A percentile compares a stretch with the other conserved stretches of the same genome.
Conservation (phyloP, 2,888 invertebrate genomes). For the Gnatocerus cornutus region DNA sequence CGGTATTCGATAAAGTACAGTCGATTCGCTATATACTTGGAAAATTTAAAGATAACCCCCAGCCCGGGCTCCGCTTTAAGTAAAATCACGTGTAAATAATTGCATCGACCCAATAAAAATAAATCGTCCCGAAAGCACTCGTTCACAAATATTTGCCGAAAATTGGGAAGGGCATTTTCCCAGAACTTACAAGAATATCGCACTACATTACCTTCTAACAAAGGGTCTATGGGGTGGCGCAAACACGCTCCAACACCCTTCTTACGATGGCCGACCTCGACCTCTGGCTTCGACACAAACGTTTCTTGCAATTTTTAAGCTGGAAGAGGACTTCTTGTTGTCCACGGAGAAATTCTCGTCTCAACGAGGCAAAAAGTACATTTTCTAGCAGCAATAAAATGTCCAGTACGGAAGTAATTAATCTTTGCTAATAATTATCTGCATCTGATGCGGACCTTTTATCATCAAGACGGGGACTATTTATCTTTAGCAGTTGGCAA, state of each 20-base stretch:
- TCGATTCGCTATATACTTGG: conserved; percentile 42
- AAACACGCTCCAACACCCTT: conserved; percentile 61
- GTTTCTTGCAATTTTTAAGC: too few relatives aligned
- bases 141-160: conserved; percentile 35
- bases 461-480: too few relatives aligned
- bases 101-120: conserved; percentile 29
- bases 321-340: too few relatives aligned
- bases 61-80: conserved; percentile 7
- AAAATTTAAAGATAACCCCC: conserved; percentile 44
- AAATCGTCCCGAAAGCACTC: conserved; percentile 29
- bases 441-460: too few relatives aligned
- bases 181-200: conserved; percentile 62
- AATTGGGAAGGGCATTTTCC: conserved; percentile 52
- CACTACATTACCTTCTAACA: conserved; percentile 65
- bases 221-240: conserved; percentile 61
- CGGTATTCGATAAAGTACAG: conserved; percentile 48
- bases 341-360: too few relatives aligned
- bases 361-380: too few relatives aligned
- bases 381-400: too few relatives aligned
- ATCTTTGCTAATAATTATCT: too few relatives aligned
- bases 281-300: not conserved
- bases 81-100: conserved; percentile 37
- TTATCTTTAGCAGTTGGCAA: too few relatives aligned
- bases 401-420: too few relatives aligned
- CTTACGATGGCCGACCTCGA: conserved; percentile 57